Conservation (phyloP, 2,797 vertebrate species). For the Myioborus melanocephalus region DNA sequence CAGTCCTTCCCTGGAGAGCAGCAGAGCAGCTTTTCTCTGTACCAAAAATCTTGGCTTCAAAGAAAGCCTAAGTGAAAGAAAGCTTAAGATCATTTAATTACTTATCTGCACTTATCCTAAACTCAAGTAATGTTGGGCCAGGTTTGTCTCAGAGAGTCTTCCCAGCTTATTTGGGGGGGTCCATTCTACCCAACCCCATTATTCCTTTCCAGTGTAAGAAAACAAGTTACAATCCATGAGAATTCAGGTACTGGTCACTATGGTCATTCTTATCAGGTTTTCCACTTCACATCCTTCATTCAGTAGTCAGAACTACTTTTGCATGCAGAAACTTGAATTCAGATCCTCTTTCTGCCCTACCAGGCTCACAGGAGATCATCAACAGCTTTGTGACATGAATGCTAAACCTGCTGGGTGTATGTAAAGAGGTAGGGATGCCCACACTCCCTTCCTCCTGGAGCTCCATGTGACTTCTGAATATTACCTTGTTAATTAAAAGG, state of each 20-base stretch:
- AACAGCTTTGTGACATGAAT: background rate
- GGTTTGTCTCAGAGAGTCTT: background rate
- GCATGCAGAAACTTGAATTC: background rate
- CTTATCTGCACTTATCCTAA: background rate
- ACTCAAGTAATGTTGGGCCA: background rate
- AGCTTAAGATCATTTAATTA: background rate
- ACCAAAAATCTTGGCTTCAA: background rate
- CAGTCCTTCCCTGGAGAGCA: background rate
- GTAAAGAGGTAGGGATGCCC: background rate
- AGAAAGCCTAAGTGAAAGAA: background rate
- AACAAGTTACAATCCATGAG: background rate
- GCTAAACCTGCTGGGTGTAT: rapidly evolving
- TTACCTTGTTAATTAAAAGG: background rate
- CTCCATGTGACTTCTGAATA: background rate
- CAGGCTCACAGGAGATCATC: background rate
- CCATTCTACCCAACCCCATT: background rate
- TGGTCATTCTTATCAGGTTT: background rate
- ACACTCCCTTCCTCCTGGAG: background rate
- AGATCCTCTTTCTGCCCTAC: background rate
- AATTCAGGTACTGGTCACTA: background rate
- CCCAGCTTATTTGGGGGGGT: background rate
- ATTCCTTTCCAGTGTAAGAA: background rate
- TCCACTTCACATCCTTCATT: background rate
- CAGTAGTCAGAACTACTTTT: background rate
- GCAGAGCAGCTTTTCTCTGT: background rate